Percentiles rank a stretch among this genome's conserved stretches.
These are phyloP conservation scores for Nyctereutes procyonoides DNA, from an alignment of 2,113 vertebrate genomes.

Conservation along the genomic window DNA sequence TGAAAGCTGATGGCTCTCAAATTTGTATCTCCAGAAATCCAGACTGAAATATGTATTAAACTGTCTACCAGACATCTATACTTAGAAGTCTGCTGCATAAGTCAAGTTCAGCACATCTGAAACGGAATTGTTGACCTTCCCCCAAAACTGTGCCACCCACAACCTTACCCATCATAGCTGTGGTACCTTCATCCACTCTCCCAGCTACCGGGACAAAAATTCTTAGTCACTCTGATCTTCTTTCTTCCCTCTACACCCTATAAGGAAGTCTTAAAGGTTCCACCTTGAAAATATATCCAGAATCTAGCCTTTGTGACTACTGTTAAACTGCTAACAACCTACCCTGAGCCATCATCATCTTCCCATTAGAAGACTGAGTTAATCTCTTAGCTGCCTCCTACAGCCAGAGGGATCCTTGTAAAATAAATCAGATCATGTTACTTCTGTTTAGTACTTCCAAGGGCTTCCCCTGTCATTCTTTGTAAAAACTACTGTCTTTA, in stretches of 20 bases:
- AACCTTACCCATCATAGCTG: neutral
- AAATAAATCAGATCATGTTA: neutral
- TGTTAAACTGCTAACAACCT: rapidly evolving
- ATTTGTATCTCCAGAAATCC: neutral
- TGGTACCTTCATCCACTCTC: neutral
- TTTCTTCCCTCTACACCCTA: neutral
- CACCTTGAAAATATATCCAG: neutral
- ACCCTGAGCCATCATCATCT: neutral
- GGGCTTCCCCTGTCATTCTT: neutral
- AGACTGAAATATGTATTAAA: neutral
- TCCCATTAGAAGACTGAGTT: neutral
- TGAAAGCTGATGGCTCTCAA: neutral
- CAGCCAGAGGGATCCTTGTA: neutral
- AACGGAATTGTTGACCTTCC: neutral
- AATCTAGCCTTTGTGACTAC: neutral
- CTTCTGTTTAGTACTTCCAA: neutral
- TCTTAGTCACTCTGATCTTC: neutral
- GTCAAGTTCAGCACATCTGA: neutral
- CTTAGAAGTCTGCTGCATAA: neutral
- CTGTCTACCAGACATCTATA: neutral
- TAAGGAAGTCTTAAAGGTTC: neutral
- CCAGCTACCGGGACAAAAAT: neutral
- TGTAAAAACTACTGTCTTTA: neutral
- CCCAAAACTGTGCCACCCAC: neutral
- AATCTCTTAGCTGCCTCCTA: neutral